Percentiles rank a stretch among this genome's conserved stretches.
Conservation (phyloP, 1,140 invertebrate species). For the Diuraphis noxia region DNA sequence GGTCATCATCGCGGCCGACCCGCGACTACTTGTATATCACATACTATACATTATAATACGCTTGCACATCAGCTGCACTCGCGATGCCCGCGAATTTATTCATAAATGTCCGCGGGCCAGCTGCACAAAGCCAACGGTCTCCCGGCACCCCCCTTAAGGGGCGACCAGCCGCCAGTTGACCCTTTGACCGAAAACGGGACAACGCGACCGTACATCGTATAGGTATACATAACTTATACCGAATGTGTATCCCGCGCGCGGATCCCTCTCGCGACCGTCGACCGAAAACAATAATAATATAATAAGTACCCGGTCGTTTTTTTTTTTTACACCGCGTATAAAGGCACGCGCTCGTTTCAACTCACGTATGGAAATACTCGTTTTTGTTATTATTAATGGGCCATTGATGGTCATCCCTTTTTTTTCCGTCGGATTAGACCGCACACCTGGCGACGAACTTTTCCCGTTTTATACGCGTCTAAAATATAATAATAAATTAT, state of each 20-base stretch:
- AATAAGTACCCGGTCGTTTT: background rate
- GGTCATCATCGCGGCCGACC: slow-evolving; percentile 40
- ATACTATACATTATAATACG: background rate
- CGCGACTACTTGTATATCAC: slow-evolving; percentile 6
- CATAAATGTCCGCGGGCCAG: slow-evolving; percentile 50
- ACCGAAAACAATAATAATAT: slow-evolving; percentile 2
- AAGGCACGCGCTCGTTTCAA: background rate
- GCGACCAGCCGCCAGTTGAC: slow-evolving; percentile 13
- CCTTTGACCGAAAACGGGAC: slow-evolving; percentile 22
- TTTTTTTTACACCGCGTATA: background rate
- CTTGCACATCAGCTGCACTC: background rate
- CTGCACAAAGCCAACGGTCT: background rate
- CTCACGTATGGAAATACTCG: background rate
- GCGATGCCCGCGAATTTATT: slow-evolving; percentile 50
- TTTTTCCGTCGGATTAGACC: background rate
- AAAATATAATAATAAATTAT: background rate
- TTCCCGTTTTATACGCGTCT: background rate
- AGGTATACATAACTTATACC: background rate
- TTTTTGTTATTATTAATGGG: background rate
- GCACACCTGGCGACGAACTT: background rate
- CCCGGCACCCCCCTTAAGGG: slow-evolving; percentile 19
- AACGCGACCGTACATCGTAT: background rate
- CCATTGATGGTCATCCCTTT: slow-evolving; percentile 24
- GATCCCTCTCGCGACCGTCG: background rate
- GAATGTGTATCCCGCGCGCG: background rate